A percentile compares a stretch with the other conserved stretches of the same genome.
Conservation (phyloP, 2,797 vertebrate species). For the Allobates femoralis region DNA sequence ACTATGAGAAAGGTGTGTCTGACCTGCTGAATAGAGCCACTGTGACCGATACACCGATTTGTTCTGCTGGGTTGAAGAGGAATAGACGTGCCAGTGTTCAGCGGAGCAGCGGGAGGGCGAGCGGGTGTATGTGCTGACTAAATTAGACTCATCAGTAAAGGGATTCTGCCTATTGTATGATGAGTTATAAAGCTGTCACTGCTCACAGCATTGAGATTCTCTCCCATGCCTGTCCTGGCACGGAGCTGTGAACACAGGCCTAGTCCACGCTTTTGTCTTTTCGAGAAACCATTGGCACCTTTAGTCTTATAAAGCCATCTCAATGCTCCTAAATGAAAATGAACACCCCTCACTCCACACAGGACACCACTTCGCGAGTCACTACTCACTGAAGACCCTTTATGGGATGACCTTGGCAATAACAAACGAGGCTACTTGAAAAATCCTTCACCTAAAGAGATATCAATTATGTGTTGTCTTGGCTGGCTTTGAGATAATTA, state of each 20-base stretch:
- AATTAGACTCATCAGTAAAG: slow-evolving; percentile 67
- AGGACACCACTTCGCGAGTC: slow-evolving; percentile 8
- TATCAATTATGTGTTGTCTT: too few species aligned
- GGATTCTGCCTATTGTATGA: slow-evolving; percentile 72
- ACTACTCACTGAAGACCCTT: not conserved
- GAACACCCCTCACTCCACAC: slow-evolving; percentile 52
- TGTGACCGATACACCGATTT: slow-evolving; percentile 63
- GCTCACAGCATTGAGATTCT: slow-evolving; percentile 66
- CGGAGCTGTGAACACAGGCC: slow-evolving; percentile 66
- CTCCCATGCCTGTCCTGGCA: slow-evolving; percentile 64
- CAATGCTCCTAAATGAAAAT: slow-evolving; percentile 66
- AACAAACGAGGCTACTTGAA: not conserved
- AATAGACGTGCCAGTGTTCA: slow-evolving; percentile 60
- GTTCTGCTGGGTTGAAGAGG: slow-evolving; percentile 57
- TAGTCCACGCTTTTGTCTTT: slow-evolving; percentile 68
- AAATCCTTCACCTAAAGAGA: too few species aligned
- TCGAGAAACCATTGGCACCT: slow-evolving; percentile 72
- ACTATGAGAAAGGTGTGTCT: slow-evolving; percentile 68
- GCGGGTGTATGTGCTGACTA: slow-evolving; percentile 63
- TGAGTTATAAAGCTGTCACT: slow-evolving; percentile 76
- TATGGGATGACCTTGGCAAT: not conserved
- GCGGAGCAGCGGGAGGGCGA: slow-evolving; percentile 61
- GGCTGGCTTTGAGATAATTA: too few species aligned
- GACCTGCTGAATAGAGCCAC: slow-evolving; percentile 64
- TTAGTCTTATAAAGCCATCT: slow-evolving; percentile 64